Percentiles rank a stretch among this genome's conserved stretches.
These are phyloP conservation scores for Anorthoa munda DNA, from an alignment of 2,888 invertebrate genomes.

Conservation along the genomic window DNA sequence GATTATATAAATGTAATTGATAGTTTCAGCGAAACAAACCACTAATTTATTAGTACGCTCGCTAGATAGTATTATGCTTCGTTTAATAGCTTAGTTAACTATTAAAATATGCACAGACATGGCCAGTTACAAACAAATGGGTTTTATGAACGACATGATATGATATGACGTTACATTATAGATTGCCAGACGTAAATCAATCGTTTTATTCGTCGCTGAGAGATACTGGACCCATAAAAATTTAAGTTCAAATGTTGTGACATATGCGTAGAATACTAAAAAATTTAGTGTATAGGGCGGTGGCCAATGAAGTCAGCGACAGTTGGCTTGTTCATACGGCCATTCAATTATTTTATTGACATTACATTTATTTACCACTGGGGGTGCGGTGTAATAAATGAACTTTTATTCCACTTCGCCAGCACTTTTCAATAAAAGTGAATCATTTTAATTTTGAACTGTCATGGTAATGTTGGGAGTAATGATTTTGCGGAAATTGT, in stretches of 20 bases:
- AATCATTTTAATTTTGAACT: slow-evolving; percentile 41
- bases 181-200: slow-evolving; percentile 50
- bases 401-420: slow-evolving; percentile 48
- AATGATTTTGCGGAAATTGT: slow-evolving; percentile 48
- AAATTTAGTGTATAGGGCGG: slow-evolving; percentile 45
- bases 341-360: slow-evolving; percentile 68
- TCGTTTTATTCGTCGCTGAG: slow-evolving; percentile 36
- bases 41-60: slow-evolving; percentile 11
- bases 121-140: slow-evolving; percentile 62
- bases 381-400: slow-evolving; percentile 61
- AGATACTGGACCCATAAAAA: slow-evolving; percentile 47
- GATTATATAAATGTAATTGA: slow-evolving; percentile 40
- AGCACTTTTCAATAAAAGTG: slow-evolving; percentile 42
- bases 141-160: slow-evolving; percentile 31
- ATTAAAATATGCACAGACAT: slow-evolving; percentile 40
- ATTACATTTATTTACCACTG: slow-evolving; percentile 49
- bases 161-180: slow-evolving; percentile 33
- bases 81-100: slow-evolving; percentile 18
- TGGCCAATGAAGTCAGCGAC: slow-evolving; percentile 49
- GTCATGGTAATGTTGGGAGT: slow-evolving; percentile 44
- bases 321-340: slow-evolving; percentile 58
- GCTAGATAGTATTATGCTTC: slow-evolving; percentile 4
- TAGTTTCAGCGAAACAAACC: slow-evolving; percentile 28
- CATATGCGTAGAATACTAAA: slow-evolving; percentile 28
- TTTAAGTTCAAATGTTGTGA: slow-evolving; percentile 31